Evolutionary conservation across 2,888 invertebrate species (phyloP), one percentile per base, ranked within the genome.

Genomic region (Coleophora deauratella): DNA sequence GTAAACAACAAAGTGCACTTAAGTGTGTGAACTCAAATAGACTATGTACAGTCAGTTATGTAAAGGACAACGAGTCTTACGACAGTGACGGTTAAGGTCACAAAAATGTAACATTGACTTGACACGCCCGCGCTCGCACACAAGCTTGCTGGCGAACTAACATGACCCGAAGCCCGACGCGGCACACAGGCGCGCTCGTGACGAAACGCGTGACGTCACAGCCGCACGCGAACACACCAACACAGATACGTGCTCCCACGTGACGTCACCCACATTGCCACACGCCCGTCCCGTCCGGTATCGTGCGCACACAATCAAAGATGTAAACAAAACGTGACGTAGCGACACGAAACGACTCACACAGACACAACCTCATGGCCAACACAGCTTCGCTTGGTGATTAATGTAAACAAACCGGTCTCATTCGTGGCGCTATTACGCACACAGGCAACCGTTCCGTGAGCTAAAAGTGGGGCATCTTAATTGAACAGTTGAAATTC

Each of bases 361-460:
- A 81, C 81, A 67, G 21, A 6, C 21, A 6, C 21, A 21, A 6
- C 3, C 52, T 52, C 55, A 53, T 58, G 47, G 53, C 64, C 59
- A 74, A 72, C 75, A 78, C 77, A 56, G 55, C 34, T 43, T 42
- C 54, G 44, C 46, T 51, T 52, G 51, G 61, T 72, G 72, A 73
- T 70, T 73, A 77, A 79, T 80, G 80, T 82, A 84, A 84, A 82
- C 82, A 84, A 81, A 81, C 82, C 74, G 71, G 80, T 76, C 64
- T 57, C 52, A 49, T 21, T 21, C 33, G 33, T 50, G 50, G 54
- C 51, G 58, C 57, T 45, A 45, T 42, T 45, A 60, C 64, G 49
- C 59, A 57, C 67, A 65, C 63, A 51, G 45, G 33, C 36, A 44
- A 40, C 45, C 42, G 50, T 51, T 52, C 49, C 47, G 50, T 53